A percentile compares a stretch with the other conserved stretches of the same genome.
Conservation (phyloP, 1,140 invertebrate species). For the Meloidogyne hapla region DNA sequence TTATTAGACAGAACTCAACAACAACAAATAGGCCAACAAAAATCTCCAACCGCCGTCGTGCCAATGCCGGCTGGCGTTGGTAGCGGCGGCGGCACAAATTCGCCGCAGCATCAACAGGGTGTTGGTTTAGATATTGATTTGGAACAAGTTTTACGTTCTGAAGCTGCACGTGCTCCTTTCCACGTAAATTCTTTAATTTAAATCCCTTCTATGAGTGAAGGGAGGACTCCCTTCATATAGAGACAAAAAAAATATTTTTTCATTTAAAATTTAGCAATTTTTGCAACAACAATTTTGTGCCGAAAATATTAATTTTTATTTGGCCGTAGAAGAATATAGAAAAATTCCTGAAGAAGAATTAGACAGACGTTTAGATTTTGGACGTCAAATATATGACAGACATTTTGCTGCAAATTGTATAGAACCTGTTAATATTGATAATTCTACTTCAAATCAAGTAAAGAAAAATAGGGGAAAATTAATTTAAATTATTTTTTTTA, state of each 20-base stretch:
- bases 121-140: constrained; percentile 30
- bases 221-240: too few species aligned
- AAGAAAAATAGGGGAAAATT: constrained; percentile 4
- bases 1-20: neutral
- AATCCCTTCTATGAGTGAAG: too few species aligned
- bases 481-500: neutral
- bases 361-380: constrained; percentile 34
- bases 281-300: constrained; percentile 62
- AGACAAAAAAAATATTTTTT: neutral
- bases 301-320: constrained; percentile 62
- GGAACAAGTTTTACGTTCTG: constrained; percentile 51
- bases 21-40: constrained; percentile 1
- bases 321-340: constrained; percentile 61
- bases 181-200: too few species aligned
- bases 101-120: constrained; percentile 13
- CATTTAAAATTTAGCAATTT: constrained; percentile 49
- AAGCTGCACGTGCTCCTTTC: constrained; percentile 49
- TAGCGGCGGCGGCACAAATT: constrained; percentile 11
- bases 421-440: constrained; percentile 62
- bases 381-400: constrained; percentile 53
- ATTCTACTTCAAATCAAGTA: constrained; percentile 54
- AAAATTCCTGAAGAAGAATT: constrained; percentile 44
- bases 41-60: neutral
- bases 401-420: constrained; percentile 61
- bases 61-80: constrained; percentile 13